Percentiles rank a stretch among this genome's conserved stretches.
phyloP scores from a whole-genome alignment of 2,797 vertebrate species.

The Pogonophryne albipinna region DNA sequence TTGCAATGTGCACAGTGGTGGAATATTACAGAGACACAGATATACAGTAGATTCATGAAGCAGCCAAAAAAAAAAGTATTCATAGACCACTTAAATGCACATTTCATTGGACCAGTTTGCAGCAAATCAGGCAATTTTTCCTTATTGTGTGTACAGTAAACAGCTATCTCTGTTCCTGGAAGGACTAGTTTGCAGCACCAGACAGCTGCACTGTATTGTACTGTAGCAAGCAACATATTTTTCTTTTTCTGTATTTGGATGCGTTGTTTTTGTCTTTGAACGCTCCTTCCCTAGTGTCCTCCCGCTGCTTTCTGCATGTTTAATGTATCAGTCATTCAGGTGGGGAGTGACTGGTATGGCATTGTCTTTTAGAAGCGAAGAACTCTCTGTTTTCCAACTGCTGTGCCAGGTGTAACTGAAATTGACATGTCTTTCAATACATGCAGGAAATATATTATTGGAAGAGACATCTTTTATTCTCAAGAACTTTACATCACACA shows the following conservation, averaged over 20 bases:
- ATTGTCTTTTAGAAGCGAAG: constrained; percentile 78
- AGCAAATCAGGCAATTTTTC: constrained; percentile 10
- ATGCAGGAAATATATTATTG: constrained; percentile 79
- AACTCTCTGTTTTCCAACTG: constrained; percentile 74
- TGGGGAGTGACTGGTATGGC: constrained; percentile 82
- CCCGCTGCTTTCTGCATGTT: constrained; percentile 83
- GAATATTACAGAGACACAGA: constrained; percentile 43
- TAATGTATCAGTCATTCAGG: constrained; percentile 86
- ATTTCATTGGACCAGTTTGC: constrained; percentile 23
- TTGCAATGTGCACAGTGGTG: constrained; percentile 34
- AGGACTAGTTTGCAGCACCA: constrained; percentile 50
- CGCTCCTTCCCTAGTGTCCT: constrained; percentile 68
- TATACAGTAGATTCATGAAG: constrained; percentile 36
- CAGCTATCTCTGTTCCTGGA: constrained; percentile 50
- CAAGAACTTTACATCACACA: constrained; percentile 84
- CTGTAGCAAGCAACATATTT: constrained; percentile 52
- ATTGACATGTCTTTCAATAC: constrained; percentile 84
- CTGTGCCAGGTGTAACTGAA: constrained; percentile 81
- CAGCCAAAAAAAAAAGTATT: constrained; percentile 31
- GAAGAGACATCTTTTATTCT: constrained; percentile 86
- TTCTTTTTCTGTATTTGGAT: constrained; percentile 67
- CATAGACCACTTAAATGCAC: neutral
- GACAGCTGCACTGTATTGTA: constrained; percentile 54
- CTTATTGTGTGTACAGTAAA: constrained; percentile 26
- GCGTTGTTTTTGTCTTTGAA: constrained; percentile 77